phyloP scores from a whole-genome alignment of 2,113 vertebrate genomes.

The Bujurquina vittata region DNA sequence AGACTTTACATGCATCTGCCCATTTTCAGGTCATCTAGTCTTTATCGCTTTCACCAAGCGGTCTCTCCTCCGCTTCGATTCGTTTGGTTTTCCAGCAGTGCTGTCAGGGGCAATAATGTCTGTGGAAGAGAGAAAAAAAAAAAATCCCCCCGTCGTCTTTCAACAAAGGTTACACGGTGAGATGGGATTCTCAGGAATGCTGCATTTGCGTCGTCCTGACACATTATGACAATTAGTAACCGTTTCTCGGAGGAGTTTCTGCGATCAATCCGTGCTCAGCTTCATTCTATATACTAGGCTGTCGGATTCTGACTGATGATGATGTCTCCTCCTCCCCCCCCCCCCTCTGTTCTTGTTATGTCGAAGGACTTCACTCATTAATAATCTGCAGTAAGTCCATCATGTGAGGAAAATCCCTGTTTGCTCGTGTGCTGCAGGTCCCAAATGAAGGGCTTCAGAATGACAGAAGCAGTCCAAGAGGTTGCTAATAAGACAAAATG shows the following conservation, averaged over 20 bases:
- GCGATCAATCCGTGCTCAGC: not conserved
- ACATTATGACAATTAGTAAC: constrained; percentile 56
- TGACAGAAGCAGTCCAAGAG: not conserved
- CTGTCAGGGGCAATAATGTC: constrained; percentile 44
- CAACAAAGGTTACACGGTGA: constrained; percentile 37
- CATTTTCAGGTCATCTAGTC: constrained; percentile 31
- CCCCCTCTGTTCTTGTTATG: not conserved
- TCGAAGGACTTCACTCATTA: constrained; percentile 15
- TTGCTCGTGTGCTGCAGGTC: not conserved
- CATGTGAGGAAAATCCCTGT: not conserved
- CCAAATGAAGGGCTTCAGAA: not conserved
- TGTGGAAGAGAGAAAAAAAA: not conserved
- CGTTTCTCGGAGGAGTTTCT: constrained; percentile 19
- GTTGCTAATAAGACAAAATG: not conserved
- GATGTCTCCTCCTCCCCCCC: not conserved
- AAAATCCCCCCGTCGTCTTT: not conserved
- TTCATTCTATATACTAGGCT: not conserved
- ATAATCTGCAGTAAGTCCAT: constrained; percentile 25
- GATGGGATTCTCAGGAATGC: constrained; percentile 45
- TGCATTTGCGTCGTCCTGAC: constrained; percentile 42
- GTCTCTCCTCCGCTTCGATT: constrained; percentile 20
- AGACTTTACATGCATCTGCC: constrained; percentile 30
- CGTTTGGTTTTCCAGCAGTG: not conserved
- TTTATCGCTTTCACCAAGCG: constrained; percentile 32
- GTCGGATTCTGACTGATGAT: constrained; percentile 24